Percentiles rank a stretch among this genome's conserved stretches.
Conservation (phyloP, 2,888 invertebrate species). For the Plagiodera versicolora region DNA sequence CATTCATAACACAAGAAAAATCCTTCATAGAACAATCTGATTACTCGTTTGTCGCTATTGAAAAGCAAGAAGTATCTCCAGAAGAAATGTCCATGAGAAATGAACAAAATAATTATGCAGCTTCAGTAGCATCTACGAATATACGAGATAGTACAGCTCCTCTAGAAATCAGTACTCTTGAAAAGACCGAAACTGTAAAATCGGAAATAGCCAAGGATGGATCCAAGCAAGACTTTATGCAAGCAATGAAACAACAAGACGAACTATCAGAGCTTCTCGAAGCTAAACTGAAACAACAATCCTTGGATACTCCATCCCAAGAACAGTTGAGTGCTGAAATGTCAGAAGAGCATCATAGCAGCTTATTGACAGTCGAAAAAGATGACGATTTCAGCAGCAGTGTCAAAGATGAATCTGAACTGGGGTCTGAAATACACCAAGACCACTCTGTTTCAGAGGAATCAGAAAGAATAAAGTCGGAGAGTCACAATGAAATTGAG, state of each 20-base stretch:
- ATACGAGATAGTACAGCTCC: too few species aligned
- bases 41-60: too few species aligned
- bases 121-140: too few species aligned
- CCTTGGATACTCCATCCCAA: constrained; percentile 13
- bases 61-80: too few species aligned
- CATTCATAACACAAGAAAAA: too few species aligned
- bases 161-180: too few species aligned
- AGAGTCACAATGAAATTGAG: constrained; percentile 53
- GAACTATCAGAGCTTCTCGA: constrained; percentile 34
- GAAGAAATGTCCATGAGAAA: too few species aligned
- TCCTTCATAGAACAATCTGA: too few species aligned
- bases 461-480: constrained; percentile 51
- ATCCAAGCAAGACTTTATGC: constrained; percentile 16
- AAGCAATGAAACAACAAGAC: constrained; percentile 30
- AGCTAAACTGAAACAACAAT: constrained; percentile 30
- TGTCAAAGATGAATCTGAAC: constrained; percentile 49
- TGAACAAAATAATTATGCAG: too few species aligned
- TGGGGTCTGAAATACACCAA: constrained; percentile 52
- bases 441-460: constrained; percentile 50
- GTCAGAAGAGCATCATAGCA: constrained; percentile 4
- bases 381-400: constrained; percentile 51
- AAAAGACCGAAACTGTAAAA: too few species aligned
- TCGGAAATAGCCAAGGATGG: too few species aligned
- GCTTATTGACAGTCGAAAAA: constrained; percentile 40
- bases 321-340: constrained; percentile 2